These are phyloP conservation scores for Drosophila anceps DNA, from an alignment of 2,888 invertebrate species.

Conservation along the genomic window DNA sequence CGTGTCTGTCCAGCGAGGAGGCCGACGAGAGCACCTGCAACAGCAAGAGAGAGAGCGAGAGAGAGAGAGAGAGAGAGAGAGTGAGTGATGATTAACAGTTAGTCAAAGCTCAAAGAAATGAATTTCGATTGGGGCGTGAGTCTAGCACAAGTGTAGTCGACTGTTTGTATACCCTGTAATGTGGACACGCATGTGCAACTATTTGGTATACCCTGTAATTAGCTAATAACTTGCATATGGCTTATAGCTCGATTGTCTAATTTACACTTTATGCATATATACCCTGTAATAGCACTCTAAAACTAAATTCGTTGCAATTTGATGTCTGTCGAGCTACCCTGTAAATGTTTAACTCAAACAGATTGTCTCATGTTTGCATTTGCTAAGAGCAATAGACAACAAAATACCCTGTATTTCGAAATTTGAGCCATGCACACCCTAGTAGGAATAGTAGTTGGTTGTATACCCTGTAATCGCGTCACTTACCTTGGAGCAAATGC, in stretches of 20 bases:
- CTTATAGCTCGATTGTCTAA: too few relatives aligned
- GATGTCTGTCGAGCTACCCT: neutral
- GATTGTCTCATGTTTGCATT: neutral
- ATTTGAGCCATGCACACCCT: too few relatives aligned
- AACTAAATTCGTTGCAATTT: too few relatives aligned
- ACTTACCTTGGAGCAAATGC: conserved; percentile 85
- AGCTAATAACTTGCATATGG: too few relatives aligned
- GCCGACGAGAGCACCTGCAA: conserved; percentile 90
- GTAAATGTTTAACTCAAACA: neutral
- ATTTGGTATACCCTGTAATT: neutral
- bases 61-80: neutral
- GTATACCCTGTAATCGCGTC: neutral
- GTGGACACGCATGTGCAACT: neutral
- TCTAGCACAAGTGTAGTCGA: neutral
- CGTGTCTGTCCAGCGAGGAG: conserved; percentile 92
- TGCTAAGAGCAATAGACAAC: neutral
- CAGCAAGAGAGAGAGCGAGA: neutral
- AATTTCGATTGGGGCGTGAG: neutral
- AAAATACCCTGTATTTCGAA: neutral
- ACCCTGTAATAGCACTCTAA: too few relatives aligned
- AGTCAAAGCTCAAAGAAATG: neutral
- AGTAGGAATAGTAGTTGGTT: neutral
- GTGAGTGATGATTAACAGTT: neutral
- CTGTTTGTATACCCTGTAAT: neutral
- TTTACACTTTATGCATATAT: too few relatives aligned